Evolutionary conservation across 2,797 vertebrate genomes (phyloP), one percentile per base, ranked within the genome.

Genomic region (Sciurus carolinensis): DNA sequence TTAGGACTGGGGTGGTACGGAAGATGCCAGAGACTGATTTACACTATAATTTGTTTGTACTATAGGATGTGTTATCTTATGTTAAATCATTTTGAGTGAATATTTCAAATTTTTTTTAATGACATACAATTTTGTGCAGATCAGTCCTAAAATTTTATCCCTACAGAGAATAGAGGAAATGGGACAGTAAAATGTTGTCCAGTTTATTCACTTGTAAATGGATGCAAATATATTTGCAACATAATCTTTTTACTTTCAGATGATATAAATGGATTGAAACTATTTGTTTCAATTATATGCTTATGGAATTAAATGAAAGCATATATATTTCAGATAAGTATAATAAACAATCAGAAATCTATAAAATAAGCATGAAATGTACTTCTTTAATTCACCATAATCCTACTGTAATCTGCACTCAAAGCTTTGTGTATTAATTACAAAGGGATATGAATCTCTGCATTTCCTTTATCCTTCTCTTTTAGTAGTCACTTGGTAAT

Each of bases 111-210:
- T 82, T 98, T 98, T 97, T 1, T 62, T 97, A 92, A 96, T 98
- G 91, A 91, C 89, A 39, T 39, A 96, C 85, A 96, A 98, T 97
- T 94, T 84, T 97, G 94, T 96, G 94, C 96, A 96, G 95, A 97
- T 95, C 90, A 97, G 81, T 85, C 96, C 80, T 97, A 98, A 97
- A 97, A 90, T 97, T 96, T 69, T 93, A 92, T 95, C 90, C 97
- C 84, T 98, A 94, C 93, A 97, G 96, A 98, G 93, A 98, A 95
- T 54, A 92, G 85, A 98, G 96, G 98, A 97, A 97, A 95, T 76
- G 62, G 28, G 84, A 86, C n/a, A 69, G 42, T 67, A 96, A 96
- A 87, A 84, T 71, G 22, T 7, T 90, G 9, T 44, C 22, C 83
- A 94, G 93, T 76, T 84, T 96, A 97, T 91, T 97, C n/a, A 28